Evolutionary conservation across 2,113 vertebrate genomes (phyloP).

Genomic region (Coracopsis vasa): DNA sequence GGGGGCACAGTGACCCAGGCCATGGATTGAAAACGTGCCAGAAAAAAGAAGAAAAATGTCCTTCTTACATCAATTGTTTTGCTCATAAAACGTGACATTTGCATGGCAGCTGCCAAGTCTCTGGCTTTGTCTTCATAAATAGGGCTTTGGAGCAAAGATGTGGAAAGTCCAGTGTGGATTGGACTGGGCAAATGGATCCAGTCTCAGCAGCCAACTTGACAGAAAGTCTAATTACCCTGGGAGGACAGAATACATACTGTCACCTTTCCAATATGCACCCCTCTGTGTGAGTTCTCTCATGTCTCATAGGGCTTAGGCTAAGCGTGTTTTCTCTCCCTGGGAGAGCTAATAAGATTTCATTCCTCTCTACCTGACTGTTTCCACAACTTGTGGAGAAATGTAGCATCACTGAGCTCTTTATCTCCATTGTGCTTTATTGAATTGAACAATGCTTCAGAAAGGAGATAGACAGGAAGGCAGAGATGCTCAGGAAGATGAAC

Average conservation of each 20-base stretch:
- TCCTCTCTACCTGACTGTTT: background rate
- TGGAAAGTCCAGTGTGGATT: background rate
- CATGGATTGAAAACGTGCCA: background rate
- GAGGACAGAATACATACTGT: background rate
- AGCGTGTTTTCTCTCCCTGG: background rate
- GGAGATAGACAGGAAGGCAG: background rate
- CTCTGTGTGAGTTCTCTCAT: background rate
- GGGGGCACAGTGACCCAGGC: background rate
- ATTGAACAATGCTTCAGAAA: background rate
- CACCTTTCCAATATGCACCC: background rate
- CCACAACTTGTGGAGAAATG: background rate
- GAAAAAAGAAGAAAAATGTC: background rate
- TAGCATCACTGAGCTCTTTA: background rate
- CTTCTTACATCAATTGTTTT: background rate
- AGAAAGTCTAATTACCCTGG: background rate
- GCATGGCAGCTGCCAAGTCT: background rate
- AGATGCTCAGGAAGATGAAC: background rate
- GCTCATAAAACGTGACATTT: conserved; percentile 13
- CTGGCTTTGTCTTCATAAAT: conserved; percentile 11
- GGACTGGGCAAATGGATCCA: background rate
- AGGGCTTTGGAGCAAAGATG: conserved; percentile 3
- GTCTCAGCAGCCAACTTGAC: background rate
- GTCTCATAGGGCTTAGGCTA: background rate
- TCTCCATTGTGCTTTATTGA: background rate
- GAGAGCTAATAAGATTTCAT: background rate